A percentile compares a stretch with the other conserved stretches of the same genome.
Conservation (phyloP, 2,113 vertebrate genomes). For the Rhabdomys dilectus region DNA sequence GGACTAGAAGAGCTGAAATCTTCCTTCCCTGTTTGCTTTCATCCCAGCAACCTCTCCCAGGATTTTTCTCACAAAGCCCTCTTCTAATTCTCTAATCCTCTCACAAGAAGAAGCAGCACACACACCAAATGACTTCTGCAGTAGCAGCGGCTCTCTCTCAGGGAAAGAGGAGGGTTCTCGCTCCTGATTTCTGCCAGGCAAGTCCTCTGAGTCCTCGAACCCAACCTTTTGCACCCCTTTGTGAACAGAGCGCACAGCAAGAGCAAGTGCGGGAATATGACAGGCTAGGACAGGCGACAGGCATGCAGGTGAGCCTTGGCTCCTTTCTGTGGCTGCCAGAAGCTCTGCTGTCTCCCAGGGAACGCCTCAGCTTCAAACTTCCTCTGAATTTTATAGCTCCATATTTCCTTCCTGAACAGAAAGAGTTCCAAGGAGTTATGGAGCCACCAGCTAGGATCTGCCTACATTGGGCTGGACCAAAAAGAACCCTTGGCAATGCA, state of each 20-base stretch:
- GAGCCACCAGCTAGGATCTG: neutral
- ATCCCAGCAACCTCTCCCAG: constrained; percentile 84
- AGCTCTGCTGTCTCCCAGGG: neutral
- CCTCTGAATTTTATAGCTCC: neutral
- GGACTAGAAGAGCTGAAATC: constrained; percentile 83
- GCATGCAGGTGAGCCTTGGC: neutral
- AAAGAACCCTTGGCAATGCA: constrained; percentile 8
- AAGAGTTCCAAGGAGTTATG: neutral
- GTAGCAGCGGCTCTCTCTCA: constrained; percentile 83
- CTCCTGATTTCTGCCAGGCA: constrained; percentile 62
- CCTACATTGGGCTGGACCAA: neutral
- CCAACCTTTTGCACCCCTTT: neutral
- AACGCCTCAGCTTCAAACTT: constrained; percentile 39
- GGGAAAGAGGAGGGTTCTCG: constrained; percentile 70
- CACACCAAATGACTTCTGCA: constrained; percentile 86
- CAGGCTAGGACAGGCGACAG: neutral
- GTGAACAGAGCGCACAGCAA: neutral
- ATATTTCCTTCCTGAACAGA: neutral
- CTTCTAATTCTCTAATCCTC: constrained; percentile 87
- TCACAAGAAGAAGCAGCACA: constrained; percentile 79
- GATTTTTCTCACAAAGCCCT: constrained; percentile 88
- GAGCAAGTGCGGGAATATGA: neutral
- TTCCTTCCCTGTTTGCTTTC: constrained; percentile 81
- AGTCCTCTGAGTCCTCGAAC: constrained; percentile 56
- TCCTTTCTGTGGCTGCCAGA: neutral